Conservation (phyloP, 2,888 invertebrate genomes). For the Tridacna crocea region DNA sequence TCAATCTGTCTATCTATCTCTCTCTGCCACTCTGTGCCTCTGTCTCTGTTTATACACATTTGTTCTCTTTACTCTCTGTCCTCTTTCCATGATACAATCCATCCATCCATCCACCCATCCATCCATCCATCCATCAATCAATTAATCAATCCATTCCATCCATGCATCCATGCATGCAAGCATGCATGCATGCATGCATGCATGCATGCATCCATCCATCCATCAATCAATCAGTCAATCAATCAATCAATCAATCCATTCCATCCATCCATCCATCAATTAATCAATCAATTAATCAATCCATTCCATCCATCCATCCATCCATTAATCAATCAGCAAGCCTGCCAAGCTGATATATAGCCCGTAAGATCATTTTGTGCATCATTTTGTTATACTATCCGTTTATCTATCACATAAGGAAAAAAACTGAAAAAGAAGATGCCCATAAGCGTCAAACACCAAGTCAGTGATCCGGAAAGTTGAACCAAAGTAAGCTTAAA, state of each 20-base stretch:
- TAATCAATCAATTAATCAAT: too few relatives aligned
- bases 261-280: not conserved
- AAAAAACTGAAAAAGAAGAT: not conserved
- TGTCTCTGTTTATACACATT: too few relatives aligned
- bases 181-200: not conserved
- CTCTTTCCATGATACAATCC: not conserved
- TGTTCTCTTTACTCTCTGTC: too few relatives aligned
- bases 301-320: not conserved
- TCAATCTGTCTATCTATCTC: not conserved
- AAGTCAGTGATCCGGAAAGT: not conserved
- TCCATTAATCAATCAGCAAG: not conserved
- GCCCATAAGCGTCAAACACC: too few relatives aligned
- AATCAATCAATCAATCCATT: not conserved
- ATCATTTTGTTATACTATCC: not conserved
- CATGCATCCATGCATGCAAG: not conserved
- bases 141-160: too few relatives aligned
- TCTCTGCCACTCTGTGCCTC: not conserved
- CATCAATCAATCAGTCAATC: not conserved
- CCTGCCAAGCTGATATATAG: too few relatives aligned
- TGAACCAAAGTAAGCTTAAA: not conserved
- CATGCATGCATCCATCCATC: not conserved
- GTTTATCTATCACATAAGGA: not conserved
- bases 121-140: too few relatives aligned
- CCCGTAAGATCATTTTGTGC: not conserved
- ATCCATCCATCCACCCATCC: not conserved